Percentiles rank a stretch among this genome's conserved stretches.
Conservation (phyloP, 2,797 vertebrate species). For the Acanthornis magna region DNA sequence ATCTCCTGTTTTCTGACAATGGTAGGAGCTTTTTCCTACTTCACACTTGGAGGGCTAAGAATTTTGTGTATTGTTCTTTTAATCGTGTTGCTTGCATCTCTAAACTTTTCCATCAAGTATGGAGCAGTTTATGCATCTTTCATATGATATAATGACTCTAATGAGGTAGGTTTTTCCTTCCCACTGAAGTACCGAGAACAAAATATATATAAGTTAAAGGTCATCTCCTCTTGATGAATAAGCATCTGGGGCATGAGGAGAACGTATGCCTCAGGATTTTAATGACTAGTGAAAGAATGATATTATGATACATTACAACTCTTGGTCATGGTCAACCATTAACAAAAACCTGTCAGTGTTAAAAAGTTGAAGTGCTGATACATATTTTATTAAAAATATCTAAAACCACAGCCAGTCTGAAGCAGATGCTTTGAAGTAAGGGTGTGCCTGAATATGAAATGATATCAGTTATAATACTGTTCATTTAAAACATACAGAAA, state of each 20-base stretch:
- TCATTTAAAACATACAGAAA: background rate
- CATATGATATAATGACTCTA: background rate
- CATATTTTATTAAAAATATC: background rate
- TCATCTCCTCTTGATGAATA: background rate
- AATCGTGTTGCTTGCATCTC: background rate
- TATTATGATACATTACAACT: background rate
- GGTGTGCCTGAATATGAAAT: background rate
- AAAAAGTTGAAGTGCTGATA: background rate
- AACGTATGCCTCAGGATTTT: background rate
- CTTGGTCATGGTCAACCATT: background rate
- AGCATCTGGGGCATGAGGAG: background rate
- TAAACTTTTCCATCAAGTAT: background rate
- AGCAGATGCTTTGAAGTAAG: background rate
- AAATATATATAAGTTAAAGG: background rate
- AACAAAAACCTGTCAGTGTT: background rate
- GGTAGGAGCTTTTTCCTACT: background rate
- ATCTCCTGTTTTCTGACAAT: fast-evolving
- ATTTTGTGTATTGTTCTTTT: background rate
- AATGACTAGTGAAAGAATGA: background rate
- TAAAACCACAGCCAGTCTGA: background rate
- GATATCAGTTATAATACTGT: background rate
- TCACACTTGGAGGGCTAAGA: background rate
- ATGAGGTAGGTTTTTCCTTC: background rate
- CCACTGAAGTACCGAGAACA: background rate
- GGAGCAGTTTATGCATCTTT: background rate